Base-by-base conservation (phyloP, 1,140 invertebrate species). In the Drosophila mojavensis region DNA sequence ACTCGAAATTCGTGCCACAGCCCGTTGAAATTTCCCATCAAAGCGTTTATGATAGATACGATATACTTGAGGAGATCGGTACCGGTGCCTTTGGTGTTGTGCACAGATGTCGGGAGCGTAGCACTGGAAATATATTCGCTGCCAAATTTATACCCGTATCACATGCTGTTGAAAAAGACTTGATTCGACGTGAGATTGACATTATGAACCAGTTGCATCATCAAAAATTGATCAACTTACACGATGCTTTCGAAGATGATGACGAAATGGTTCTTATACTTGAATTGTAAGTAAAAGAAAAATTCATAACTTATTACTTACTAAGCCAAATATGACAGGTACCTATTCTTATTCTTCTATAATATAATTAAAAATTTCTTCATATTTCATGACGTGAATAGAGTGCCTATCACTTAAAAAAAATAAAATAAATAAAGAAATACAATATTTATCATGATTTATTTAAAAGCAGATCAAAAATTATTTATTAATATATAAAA, bases 171-270 rank as follows among this genome's bases (percentile, higher is more conserved):
- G 99, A 99, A 93, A 99, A 99, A 91, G 97, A 98, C 89, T 94
- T 99, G 0, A 99, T 99, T 61, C 96, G 97, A 73, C 98, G 99
- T 86, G 99, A 99, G 94, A 99, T 99, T 75, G 98, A 99, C 90
- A 98, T 99, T 53, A 99, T 99, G 98, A 99, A 99, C 93, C 97
- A 99, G 85, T 93, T 99, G 2, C 98, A 99, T 93, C 99, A 99
- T 94, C 96, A 96, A 48, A 99, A 99, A 93, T 94, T 99, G 24
- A 99, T 99, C 80, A 99, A 99, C 90, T 93, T 99, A 0, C 98
- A 99, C 90, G 99, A 99, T 92, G 99, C 99, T 0, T 99, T 99
- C 92, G 99, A 99, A 93, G 98, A 99, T 92, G 98, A 99, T 74
- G 97, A 99, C 81, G 99, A 99, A 94, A 99, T 99, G 98, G 97